Percentiles rank a stretch among this genome's conserved stretches.
These are phyloP conservation scores for Drosophila parvula DNA, from an alignment of 1,140 invertebrate genomes.

Conservation along the genomic window DNA sequence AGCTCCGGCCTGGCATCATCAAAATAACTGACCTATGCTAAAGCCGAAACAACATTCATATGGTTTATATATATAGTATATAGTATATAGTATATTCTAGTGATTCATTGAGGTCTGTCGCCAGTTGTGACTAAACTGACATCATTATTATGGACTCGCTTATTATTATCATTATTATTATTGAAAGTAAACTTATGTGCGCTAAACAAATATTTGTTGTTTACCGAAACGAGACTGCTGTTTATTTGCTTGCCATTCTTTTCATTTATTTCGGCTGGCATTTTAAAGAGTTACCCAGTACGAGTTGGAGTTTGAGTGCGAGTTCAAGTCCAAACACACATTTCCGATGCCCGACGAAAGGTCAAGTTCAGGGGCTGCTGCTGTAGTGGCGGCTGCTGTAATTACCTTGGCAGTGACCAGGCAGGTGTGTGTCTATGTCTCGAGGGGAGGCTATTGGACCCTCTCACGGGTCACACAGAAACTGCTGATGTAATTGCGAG, in stretches of 20 bases:
- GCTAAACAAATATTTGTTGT: constrained; percentile 26
- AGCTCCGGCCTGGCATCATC: constrained; percentile 20
- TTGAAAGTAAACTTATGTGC: constrained; percentile 6
- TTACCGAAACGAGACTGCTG: constrained; percentile 12
- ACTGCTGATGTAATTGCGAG: constrained; percentile 51
- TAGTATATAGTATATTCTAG: background rate
- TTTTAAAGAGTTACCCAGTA: constrained; percentile 32
- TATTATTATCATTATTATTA: constrained; percentile 18
- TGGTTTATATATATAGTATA: too few relatives aligned
- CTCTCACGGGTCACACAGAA: constrained; percentile 48
- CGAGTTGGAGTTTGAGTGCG: constrained; percentile 25
- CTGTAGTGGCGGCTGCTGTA: constrained; percentile 31
- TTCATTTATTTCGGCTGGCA: constrained; percentile 20
- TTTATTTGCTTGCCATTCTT: constrained; percentile 20
- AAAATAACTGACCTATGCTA: constrained; percentile 47
- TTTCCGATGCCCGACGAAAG: constrained; percentile 48
- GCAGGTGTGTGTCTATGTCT: constrained; percentile 8
- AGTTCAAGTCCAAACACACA: constrained; percentile 45
- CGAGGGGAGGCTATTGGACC: constrained; percentile 11
- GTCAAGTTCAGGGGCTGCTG: constrained; percentile 56
- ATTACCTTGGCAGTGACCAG: constrained; percentile 57
- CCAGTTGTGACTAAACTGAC: constrained; percentile 23
- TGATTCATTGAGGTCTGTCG: constrained; percentile 14
- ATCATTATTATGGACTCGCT: constrained; percentile 29
- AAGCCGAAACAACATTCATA: constrained; percentile 8